Base-by-base conservation (phyloP, 1,140 invertebrate species). In the Drosophila nebulosa region DNA sequence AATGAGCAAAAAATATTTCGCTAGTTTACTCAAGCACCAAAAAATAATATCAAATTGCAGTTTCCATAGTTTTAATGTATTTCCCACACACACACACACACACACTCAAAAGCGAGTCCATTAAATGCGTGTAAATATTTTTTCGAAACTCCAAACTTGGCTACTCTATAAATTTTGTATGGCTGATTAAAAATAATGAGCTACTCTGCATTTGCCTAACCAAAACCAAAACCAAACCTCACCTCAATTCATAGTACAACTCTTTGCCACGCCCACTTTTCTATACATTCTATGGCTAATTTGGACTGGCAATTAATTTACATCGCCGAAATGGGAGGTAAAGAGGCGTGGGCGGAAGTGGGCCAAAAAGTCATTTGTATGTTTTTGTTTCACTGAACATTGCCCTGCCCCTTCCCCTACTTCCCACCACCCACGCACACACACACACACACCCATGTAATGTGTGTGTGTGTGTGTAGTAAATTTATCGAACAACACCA, bases 271-370 rank as follows among this genome's bases (percentile, higher is more conserved):
- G 22, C 14, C 57, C 35, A n/a, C 1, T 7, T 7, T 3, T 14
- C 36, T 86, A 74, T 73, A 52, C 74, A 61, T 55, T 60, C 64
- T 65, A 76, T 70, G 81, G 70, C 81, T 86, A 86, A 86, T 86
- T 86, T 86, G 78, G 78, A 77, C 83, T 66, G 77, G 81, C 81
- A 86, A 86, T 86, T 86, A 86, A 86, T 86, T 86, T 86, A 86
- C 78, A 86, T 86, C 88, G 69, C 39, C 4, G 50, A 52, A 16
- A 5, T n/a, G 27, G 4, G 30, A 4, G 30, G 30, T 6, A 30
- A 9, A 30, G 27, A 1, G 7, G 7, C 6, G 39, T n/a, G n/a
- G n/a, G n/a, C n/a, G n/a, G 4, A 27, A 12, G 1, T 3, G 21
- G 36, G 22, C 26, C 7, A 24, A 53, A 16, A 36, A 35, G 52